These are phyloP conservation scores for Acanthochromis polyacanthus DNA, from an alignment of 2,113 vertebrate genomes.

Conservation along the genomic window DNA sequence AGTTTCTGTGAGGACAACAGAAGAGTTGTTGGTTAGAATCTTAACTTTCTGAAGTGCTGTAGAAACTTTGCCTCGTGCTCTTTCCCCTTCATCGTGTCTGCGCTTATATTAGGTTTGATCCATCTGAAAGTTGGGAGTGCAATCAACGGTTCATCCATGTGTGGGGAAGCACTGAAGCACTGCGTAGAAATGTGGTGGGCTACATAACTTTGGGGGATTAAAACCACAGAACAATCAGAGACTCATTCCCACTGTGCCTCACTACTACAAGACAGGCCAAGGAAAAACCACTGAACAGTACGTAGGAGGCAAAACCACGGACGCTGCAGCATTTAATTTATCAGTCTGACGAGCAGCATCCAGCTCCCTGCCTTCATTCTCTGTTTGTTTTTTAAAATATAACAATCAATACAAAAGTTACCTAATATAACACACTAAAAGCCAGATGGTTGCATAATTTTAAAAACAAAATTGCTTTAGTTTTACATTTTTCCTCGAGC, in stretches of 20 bases:
- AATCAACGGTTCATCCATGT: slow-evolving; percentile 47
- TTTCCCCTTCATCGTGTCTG: slow-evolving; percentile 8
- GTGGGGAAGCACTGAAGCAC: slow-evolving; percentile 28
- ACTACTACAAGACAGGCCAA: slow-evolving; percentile 31
- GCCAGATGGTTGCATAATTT: neutral
- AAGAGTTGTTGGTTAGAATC: neutral
- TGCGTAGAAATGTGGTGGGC: slow-evolving; percentile 10
- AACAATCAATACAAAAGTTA: too few species aligned
- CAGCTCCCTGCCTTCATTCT: neutral
- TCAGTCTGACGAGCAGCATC: slow-evolving; percentile 27
- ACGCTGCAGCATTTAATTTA: slow-evolving; percentile 30
- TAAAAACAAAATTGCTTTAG: neutral
- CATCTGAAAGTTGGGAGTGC: slow-evolving; percentile 42
- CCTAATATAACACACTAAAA: neutral
- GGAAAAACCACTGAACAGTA: slow-evolving; percentile 34
- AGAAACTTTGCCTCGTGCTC: slow-evolving; percentile 26
- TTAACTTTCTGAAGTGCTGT: neutral
- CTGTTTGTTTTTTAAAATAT: too few species aligned
- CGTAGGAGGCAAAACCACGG: slow-evolving; percentile 31
- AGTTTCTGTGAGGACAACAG: neutral
- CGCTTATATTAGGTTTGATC: slow-evolving; percentile 51
- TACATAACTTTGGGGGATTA: slow-evolving; percentile 64
- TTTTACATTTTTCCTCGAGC: slow-evolving; percentile 2
- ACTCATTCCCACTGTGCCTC: slow-evolving; percentile 42
- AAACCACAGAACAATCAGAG: slow-evolving; percentile 60